Percentiles rank a stretch among this genome's conserved stretches.
phyloP scores from a whole-genome alignment of 92 coral and sea anemone genomes.

The Parazoanthus swiftii region DNA sequence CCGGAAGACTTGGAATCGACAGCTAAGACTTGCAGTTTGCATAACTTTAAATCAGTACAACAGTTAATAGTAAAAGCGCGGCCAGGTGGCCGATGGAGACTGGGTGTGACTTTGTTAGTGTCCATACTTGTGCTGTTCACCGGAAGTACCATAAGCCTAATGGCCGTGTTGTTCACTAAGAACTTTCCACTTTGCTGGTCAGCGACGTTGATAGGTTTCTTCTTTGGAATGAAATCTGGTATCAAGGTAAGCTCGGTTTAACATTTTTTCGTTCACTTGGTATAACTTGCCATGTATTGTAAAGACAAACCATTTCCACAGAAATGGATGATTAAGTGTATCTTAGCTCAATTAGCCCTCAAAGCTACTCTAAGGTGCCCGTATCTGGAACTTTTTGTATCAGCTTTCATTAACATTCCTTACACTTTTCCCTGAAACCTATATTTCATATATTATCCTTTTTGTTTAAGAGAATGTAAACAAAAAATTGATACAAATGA shows the following conservation, averaged over 20 bases:
- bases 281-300: not conserved
- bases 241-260: constrained; percentile 12
- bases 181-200: constrained; percentile 57
- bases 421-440: too few species aligned
- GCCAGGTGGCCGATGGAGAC: constrained; percentile 49
- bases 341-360: too few species aligned
- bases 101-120: constrained; percentile 37
- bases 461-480: too few species aligned
- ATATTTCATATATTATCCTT: too few species aligned
- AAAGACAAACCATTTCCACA: too few species aligned
- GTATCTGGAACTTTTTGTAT: too few species aligned
- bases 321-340: too few species aligned
- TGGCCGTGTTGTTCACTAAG: constrained; percentile 56
- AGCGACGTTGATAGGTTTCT: constrained; percentile 52
- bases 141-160: constrained; percentile 45
- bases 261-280: not conserved
- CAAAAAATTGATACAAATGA: too few species aligned
- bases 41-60: constrained; percentile 26
- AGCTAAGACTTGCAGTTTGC: constrained; percentile 13
- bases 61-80: constrained; percentile 40
- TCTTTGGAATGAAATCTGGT: constrained; percentile 42
- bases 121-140: constrained; percentile 45
- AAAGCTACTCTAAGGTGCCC: too few species aligned
- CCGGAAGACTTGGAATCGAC: constrained; percentile 14
- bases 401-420: too few species aligned